Evolutionary conservation across 2,888 invertebrate species (phyloP).

Genomic region (Melieria crassipennis): DNA sequence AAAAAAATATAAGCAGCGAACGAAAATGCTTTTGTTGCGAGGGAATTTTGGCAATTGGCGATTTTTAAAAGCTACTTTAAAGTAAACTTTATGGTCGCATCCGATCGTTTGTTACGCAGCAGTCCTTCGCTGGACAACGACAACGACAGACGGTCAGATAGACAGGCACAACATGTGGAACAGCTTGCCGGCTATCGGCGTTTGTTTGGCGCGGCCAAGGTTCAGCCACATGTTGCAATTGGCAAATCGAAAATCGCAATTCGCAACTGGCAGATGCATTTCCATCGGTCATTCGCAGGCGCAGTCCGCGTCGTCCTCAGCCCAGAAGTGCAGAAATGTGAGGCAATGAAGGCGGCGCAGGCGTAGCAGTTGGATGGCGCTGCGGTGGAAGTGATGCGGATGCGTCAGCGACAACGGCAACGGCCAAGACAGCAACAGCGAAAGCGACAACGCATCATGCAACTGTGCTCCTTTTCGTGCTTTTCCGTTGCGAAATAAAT

Average conservation of each 20-base stretch:
- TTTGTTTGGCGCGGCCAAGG: neutral
- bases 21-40: no score
- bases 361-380: neutral
- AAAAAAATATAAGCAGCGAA: no score
- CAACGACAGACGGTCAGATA: constrained; percentile 12
- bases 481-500: constrained; percentile 15
- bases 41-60: no score
- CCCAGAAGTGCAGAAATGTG: neutral
- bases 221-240: constrained; percentile 24
- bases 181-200: constrained; percentile 1
- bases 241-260: constrained; percentile 11
- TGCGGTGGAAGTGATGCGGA: neutral
- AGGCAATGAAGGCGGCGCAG: no score
- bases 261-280: constrained; percentile 25
- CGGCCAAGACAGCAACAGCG: constrained; percentile 11
- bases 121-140: constrained; percentile 19
- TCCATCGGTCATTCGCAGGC: neutral
- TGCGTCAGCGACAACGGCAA: constrained; percentile 13
- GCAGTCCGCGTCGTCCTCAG: no score
- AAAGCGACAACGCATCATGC: constrained; percentile 22
- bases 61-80: constrained; percentile 15
- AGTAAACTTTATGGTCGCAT: constrained; percentile 23
- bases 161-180: constrained; percentile 16
- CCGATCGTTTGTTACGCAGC: constrained; percentile 27
- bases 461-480: constrained; percentile 18